A percentile compares a stretch with the other conserved stretches of the same genome.
phyloP scores from a whole-genome alignment of 2,888 invertebrate species.

The Mimachlamys varia region DNA sequence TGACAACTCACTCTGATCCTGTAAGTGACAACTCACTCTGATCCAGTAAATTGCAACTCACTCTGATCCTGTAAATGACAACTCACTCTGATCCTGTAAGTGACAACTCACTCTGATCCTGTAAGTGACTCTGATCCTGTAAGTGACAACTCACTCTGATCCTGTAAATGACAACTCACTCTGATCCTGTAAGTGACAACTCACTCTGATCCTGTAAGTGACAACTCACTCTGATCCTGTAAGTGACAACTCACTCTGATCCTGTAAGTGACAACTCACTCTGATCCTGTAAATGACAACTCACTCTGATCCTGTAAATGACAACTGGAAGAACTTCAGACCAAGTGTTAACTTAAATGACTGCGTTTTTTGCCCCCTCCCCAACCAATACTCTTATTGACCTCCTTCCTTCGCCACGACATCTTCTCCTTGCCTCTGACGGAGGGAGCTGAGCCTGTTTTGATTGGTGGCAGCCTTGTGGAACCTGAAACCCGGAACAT shows the following conservation, averaged over 20 bases:
- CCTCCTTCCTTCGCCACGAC: conserved; percentile 71
- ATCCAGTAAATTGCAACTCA: too few relatives aligned
- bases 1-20: neutral
- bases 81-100: neutral
- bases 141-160: neutral
- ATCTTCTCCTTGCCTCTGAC: conserved; percentile 68
- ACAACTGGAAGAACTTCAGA: too few relatives aligned
- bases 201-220: neutral
- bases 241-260: neutral
- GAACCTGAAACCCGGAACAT: conserved; percentile 51
- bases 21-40: too few relatives aligned
- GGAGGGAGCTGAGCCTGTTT: conserved; percentile 65
- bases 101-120: too few relatives aligned
- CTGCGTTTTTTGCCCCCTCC: conserved; percentile 73
- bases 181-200: too few relatives aligned
- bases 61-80: too few relatives aligned
- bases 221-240: neutral
- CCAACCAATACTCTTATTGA: conserved; percentile 72
- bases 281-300: too few relatives aligned
- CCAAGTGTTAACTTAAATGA: neutral
- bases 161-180: neutral
- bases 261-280: neutral
- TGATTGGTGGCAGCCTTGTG: conserved; percentile 70
- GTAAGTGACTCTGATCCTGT: neutral
- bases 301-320: neutral